phyloP scores from a whole-genome alignment of 2,888 invertebrate genomes.

The Clepsis dumicolana region DNA sequence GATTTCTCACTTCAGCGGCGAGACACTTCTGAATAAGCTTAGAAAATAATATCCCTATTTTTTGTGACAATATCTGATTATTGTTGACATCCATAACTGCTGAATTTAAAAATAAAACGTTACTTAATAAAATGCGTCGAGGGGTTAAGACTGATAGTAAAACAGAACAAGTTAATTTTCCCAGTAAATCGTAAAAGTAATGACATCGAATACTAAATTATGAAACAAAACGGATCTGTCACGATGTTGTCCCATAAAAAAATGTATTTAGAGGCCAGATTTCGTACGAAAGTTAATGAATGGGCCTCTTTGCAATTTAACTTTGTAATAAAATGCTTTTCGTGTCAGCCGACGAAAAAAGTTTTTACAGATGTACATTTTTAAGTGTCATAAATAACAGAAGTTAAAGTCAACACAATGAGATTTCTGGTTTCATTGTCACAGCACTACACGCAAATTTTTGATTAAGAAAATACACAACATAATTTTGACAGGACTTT shows the following conservation, averaged over 20 bases:
- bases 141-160: neutral
- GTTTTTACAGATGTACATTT: constrained; percentile 33
- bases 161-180: neutral
- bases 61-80: too few relatives aligned
- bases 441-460: neutral
- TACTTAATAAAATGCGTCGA: too few relatives aligned
- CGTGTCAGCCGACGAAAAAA: constrained; percentile 47
- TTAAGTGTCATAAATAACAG: constrained; percentile 37
- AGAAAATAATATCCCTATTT: too few relatives aligned
- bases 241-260: constrained; percentile 47
- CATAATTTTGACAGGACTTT: too few relatives aligned
- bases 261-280: constrained; percentile 48
- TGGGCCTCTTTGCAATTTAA: constrained; percentile 56
- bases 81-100: too few relatives aligned
- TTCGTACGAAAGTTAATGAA: constrained; percentile 52
- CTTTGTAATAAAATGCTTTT: constrained; percentile 57
- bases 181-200: constrained; percentile 60
- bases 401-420: constrained; percentile 24
- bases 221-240: constrained; percentile 49
- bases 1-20: too few relatives aligned
- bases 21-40: too few relatives aligned
- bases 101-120: too few relatives aligned
- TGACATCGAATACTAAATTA: constrained; percentile 56
- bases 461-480: too few relatives aligned
- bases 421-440: constrained; percentile 14